A percentile compares a stretch with the other conserved stretches of the same genome.
Evolutionary conservation across 2,797 vertebrate genomes (phyloP).

Genomic region (Microhierax caerulescens): DNA sequence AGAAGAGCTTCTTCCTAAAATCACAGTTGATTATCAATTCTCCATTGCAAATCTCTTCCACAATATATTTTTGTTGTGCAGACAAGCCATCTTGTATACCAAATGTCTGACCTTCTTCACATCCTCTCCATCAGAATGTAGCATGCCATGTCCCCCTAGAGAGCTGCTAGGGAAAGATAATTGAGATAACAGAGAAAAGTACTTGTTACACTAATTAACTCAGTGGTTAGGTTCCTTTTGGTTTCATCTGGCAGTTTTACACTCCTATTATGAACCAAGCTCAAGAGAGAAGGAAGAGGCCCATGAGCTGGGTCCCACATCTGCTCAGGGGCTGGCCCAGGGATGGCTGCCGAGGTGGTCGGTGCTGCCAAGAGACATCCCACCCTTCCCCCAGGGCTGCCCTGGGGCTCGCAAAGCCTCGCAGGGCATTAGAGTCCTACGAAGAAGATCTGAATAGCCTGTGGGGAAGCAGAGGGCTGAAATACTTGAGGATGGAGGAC

Average conservation of each 20-base stretch:
- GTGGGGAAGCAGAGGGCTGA: not conserved
- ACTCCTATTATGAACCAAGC: not conserved
- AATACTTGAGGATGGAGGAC: not conserved
- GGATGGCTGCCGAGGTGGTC: not conserved
- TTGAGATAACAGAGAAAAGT: not conserved
- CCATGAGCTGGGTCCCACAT: not conserved
- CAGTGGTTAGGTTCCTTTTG: not conserved
- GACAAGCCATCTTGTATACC: not conserved
- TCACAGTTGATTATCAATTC: not conserved
- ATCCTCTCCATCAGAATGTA: not conserved
- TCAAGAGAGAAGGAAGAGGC: not conserved
- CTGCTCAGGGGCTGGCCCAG: not conserved
- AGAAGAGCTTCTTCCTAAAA: not conserved
- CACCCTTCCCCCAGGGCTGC: not conserved
- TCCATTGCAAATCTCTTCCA: not conserved
- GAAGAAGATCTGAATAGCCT: not conserved
- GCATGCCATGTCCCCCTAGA: not conserved
- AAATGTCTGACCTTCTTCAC: not conserved
- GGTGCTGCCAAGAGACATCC: not conserved
- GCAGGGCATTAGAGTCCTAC: rapidly evolving
- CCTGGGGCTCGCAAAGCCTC: not conserved
- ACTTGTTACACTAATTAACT: not conserved
- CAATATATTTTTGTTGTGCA: not conserved
- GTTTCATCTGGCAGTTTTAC: not conserved
- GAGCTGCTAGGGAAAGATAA: not conserved